These are phyloP conservation scores for Salvelinus fontinalis DNA, from an alignment of 2,113 vertebrate species.

Conservation along the genomic window DNA sequence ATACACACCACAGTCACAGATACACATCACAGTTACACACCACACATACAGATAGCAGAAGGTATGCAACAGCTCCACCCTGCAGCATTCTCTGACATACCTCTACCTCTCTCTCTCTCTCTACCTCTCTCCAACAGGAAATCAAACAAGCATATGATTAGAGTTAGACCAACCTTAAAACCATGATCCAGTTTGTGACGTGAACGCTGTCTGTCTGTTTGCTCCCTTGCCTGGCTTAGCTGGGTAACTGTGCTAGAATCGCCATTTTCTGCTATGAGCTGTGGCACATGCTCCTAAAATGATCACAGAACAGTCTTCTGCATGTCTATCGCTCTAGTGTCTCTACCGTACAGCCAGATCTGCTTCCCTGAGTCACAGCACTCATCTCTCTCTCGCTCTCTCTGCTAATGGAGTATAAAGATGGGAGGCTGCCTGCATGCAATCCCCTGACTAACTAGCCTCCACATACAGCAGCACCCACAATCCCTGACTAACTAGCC, in stretches of 20 bases:
- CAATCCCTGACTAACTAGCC: background rate
- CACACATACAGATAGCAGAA: background rate
- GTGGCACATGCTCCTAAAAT: conserved; percentile 56
- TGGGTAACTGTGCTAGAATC: conserved; percentile 44
- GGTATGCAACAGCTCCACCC: background rate
- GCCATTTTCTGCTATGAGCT: conserved; percentile 32
- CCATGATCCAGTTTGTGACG: conserved; percentile 43
- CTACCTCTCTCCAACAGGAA: background rate
- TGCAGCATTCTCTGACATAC: background rate
- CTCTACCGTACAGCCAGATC: conserved; percentile 44
- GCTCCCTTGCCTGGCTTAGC: conserved; percentile 47
- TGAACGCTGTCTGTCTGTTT: conserved; percentile 50
- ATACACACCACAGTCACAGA: too few species aligned
- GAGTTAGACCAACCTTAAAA: conserved; percentile 61
- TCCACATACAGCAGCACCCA: too few species aligned
- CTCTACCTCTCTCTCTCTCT: background rate
- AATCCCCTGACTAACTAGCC: background rate
- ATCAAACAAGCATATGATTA: conserved; percentile 5
- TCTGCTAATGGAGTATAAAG: background rate
- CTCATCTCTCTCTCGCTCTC: conserved; percentile 31
- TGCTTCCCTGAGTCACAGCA: conserved; percentile 13
- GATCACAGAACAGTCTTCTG: conserved; percentile 53
- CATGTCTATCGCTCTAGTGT: conserved; percentile 21
- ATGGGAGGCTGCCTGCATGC: background rate
- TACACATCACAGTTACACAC: too few species aligned